Evolutionary conservation across 2,797 vertebrate genomes (phyloP).

Genomic region (Propithecus deckenii): DNA sequence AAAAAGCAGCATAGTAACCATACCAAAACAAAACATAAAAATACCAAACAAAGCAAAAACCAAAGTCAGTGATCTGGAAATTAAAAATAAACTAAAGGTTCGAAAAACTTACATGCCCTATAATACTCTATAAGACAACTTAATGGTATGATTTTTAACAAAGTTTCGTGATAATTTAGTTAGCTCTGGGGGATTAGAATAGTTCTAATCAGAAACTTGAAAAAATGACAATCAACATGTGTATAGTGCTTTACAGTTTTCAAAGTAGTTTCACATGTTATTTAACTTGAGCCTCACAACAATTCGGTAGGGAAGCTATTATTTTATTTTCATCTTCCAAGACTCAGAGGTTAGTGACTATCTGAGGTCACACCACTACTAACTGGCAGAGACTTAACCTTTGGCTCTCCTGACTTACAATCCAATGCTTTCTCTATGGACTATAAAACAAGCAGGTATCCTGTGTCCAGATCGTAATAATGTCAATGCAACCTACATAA

Average conservation of each 20-base stretch:
- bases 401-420: background rate
- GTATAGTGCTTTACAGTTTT: background rate
- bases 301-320: background rate
- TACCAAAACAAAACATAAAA: background rate
- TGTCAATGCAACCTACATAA: background rate
- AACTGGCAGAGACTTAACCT: background rate
- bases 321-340: background rate
- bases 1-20: background rate
- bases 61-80: background rate
- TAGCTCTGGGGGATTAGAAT: background rate
- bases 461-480: background rate
- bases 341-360: background rate
- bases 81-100: background rate
- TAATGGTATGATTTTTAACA: background rate
- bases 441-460: background rate
- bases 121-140: background rate
- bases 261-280: background rate
- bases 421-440: background rate
- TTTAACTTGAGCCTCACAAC: conserved; percentile 11
- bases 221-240: background rate
- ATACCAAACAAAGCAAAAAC: background rate
- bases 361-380: background rate
- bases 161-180: conserved; percentile 16
- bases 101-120: background rate
- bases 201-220: conserved; percentile 6